A percentile compares a stretch with the other conserved stretches of the same genome.
These are phyloP conservation scores for Crotalus tigris DNA, from an alignment of 2,113 vertebrate species.

Conservation along the genomic window DNA sequence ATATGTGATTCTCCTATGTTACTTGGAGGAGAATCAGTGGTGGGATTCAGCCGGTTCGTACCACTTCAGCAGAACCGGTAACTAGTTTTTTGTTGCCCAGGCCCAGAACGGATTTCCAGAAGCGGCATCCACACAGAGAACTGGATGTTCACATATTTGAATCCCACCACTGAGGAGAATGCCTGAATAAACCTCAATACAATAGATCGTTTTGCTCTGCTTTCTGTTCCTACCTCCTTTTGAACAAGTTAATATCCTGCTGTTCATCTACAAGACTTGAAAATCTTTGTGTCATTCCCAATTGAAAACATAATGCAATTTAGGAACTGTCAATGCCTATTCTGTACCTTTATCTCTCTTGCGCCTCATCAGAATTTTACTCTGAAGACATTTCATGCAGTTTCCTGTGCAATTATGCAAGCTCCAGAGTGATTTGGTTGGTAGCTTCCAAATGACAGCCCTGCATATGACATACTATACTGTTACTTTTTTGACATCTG, in stretches of 20 bases:
- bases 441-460: neutral
- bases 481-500: accelerated
- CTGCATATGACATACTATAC: neutral
- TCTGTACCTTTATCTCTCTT: neutral
- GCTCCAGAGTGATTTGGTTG: neutral
- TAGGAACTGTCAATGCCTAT: neutral
- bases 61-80: no score
- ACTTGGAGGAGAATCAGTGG: neutral
- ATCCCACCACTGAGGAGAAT: neutral
- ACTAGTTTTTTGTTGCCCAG: no score
- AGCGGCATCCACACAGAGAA: no score
- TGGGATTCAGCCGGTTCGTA: no score
- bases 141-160: no score
- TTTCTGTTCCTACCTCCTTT: neutral
- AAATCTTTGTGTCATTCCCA: neutral
- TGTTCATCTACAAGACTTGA: neutral
- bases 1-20: neutral
- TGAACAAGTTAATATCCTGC: neutral
- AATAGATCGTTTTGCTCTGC: neutral
- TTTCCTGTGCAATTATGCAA: neutral
- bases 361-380: neutral
- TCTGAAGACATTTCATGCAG: neutral
- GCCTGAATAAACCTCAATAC: neutral
- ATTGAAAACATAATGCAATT: neutral
- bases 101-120: no score